Evolutionary conservation across 2,888 invertebrate species (phyloP), one percentile per base, ranked within the genome.

Genomic region (Desoria tigrina): DNA sequence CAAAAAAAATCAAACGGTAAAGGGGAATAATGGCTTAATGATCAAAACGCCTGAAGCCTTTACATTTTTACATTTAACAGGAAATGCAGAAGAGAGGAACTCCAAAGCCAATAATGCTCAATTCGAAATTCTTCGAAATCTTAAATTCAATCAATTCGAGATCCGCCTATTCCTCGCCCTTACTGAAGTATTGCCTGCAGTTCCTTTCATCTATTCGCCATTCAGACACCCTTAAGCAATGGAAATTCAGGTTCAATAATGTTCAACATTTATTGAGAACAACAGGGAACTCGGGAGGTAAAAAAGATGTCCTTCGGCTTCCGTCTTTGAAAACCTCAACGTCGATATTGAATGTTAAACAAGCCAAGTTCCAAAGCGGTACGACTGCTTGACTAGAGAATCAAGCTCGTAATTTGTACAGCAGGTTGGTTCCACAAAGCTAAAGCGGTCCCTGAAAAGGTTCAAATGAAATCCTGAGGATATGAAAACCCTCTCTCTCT

Each of bases 231-330:
- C 16, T 18, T 18, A 9, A 21, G n/a, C 45, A 18, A 45, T 45
- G 45, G 21, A 21, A 45, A 21, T 11, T 21, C 45, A 45, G 6
- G 45, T 45, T 18, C 9, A 45, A 39, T 39, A 7, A 6, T 51
- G 24, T 51, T 51, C 51, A 51, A 26, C 32, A 32, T 32, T 32
- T 32, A 32, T 32, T 32, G 32, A 32, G 32, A 32, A 32, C 32
- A 32, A 32, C 32, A 32, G 32, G 32, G 32, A 32, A 32, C 32
- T 32, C 32, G 32, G n/a, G n/a, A 32, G 32, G 24, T 26, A 26
- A 21, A 51, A n/a, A 51, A 51, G 51, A 51, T 51, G 51, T 51
- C 51, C 51, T 51, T 51, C 51, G 51, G 51, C 51, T 51, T 26
- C 26, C 24, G 14, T 26, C 14, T 51, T 51, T 16, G 6, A 21